These are phyloP conservation scores for Amphiura filiformis DNA, from an alignment of 35 echinoderm and acorn worm genomes.

Conservation along the genomic window DNA sequence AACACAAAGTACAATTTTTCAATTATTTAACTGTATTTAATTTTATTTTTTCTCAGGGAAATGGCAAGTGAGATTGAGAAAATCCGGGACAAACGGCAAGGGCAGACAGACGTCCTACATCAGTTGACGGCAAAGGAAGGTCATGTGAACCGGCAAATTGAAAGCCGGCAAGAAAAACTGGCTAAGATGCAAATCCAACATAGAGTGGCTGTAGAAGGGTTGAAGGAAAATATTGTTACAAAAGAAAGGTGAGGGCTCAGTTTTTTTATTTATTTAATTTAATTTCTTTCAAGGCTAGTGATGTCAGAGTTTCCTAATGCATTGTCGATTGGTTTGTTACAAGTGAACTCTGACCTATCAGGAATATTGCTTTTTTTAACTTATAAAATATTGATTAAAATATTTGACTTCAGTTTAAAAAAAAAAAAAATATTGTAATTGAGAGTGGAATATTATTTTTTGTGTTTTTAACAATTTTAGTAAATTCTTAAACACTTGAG, in stretches of 20 bases:
- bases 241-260: conserved; percentile 56
- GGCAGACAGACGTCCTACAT: conserved; percentile 60
- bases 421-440: too few relatives aligned
- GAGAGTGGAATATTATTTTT: too few relatives aligned
- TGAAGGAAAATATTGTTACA: conserved; percentile 34
- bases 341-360: too few relatives aligned
- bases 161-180: conserved; percentile 78
- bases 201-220: conserved; percentile 43
- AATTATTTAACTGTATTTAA: background rate
- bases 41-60: conserved; percentile 48
- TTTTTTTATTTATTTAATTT: too few relatives aligned
- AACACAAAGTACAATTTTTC: background rate
- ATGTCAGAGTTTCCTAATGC: background rate
- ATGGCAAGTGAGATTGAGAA: conserved; percentile 46
- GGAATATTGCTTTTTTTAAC: too few relatives aligned
- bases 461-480: too few relatives aligned
- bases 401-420: too few relatives aligned
- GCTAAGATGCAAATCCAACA: conserved; percentile 77
- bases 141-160: conserved; percentile 47
- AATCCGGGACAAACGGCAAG: conserved; percentile 50
- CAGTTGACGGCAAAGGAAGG: conserved; percentile 61
- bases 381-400: too few relatives aligned
- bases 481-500: too few relatives aligned
- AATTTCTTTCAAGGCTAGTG: background rate
- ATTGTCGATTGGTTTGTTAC: too few relatives aligned